Conservation (phyloP, 1,140 invertebrate genomes). For the Liolophura sinensis region DNA sequence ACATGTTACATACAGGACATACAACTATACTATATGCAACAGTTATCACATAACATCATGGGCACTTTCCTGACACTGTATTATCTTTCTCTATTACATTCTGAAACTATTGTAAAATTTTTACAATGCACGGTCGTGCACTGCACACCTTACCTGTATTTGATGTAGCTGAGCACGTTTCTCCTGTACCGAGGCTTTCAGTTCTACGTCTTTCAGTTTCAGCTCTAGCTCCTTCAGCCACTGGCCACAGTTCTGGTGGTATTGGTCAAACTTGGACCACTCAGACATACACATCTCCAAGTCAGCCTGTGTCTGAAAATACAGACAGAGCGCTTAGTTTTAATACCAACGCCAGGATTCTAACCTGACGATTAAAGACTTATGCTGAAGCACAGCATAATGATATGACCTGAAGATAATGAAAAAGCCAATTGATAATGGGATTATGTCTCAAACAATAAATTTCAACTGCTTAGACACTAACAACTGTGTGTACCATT, state of each 20-base stretch:
- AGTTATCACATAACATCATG: no score
- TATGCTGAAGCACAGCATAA: no score
- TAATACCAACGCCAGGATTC: no score
- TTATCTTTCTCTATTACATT: background rate
- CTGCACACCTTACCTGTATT: constrained; percentile 62
- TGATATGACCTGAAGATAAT: no score
- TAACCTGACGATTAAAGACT: no score
- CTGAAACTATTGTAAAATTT: background rate
- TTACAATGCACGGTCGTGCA: background rate
- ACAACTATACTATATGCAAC: no score
- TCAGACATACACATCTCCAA: constrained; percentile 68
- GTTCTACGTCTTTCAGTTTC: constrained; percentile 83
- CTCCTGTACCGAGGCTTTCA: constrained; percentile 79
- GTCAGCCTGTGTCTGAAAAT: constrained; percentile 64
- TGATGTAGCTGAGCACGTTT: constrained; percentile 84
- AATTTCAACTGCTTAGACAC: no score
- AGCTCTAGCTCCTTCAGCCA: constrained; percentile 90
- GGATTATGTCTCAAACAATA: no score
- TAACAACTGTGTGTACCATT: no score
- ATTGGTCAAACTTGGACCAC: constrained; percentile 89
- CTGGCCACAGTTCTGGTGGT: constrained; percentile 80
- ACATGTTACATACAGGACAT: no score
- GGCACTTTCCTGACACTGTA: no score
- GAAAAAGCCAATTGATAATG: no score
- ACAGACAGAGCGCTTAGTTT: background rate